Base-by-base conservation (phyloP, 2,888 invertebrate species). In the Caenorhabditis sp. region DNA sequence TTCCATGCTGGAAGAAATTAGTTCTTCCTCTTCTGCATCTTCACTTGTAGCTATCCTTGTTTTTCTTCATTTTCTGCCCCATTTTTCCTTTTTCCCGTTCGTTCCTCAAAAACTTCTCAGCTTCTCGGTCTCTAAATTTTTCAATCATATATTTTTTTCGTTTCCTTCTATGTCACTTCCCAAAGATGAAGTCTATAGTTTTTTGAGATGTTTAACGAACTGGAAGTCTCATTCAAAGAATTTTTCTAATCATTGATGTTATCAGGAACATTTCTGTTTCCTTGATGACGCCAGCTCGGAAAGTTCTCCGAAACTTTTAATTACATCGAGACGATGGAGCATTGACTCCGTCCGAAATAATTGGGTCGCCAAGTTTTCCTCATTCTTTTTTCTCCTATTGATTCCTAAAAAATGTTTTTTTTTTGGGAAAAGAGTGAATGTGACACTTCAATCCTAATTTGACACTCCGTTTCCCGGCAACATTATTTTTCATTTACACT, bases 111-210 rank as follows among this genome's bases (percentile, higher is more conserved):
- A 56, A 51, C 61, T 59, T 76, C 59, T 68, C 68, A 26, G 31
- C 16, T 24, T 76, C 68, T 58, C 68, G 58, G 49, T 24, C 66
- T 66, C 73, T 22, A 35, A 56, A 64, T 41, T 58, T 74, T 61
- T 51, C n/a, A 54, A 51, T 61, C 35, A 61, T 63, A n/a, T n/a
- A n/a, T n/a, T n/a, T 61, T 58, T 63, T 26, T 58, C 16, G 35
- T 64, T 28, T 75, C 56, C 47, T 10, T 2, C 38, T 75, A 56
- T 44, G 2, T 12, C 38, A 7, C 12, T 35, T 61, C 6, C 16
- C 24, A 47, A 63, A 26, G 26, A 47, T 72, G 16, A 69, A 56
- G 35, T 51, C n/a, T 7, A 2, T 38, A 58, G 58, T 59, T 49
- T 73, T 73, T 63, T 24, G 38, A 24, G 28, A 19, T 35, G 14